Evolutionary conservation across 2,113 vertebrate species (phyloP), one percentile per base, ranked within the genome.

Genomic region (Gasterosteus aculeatus): DNA sequence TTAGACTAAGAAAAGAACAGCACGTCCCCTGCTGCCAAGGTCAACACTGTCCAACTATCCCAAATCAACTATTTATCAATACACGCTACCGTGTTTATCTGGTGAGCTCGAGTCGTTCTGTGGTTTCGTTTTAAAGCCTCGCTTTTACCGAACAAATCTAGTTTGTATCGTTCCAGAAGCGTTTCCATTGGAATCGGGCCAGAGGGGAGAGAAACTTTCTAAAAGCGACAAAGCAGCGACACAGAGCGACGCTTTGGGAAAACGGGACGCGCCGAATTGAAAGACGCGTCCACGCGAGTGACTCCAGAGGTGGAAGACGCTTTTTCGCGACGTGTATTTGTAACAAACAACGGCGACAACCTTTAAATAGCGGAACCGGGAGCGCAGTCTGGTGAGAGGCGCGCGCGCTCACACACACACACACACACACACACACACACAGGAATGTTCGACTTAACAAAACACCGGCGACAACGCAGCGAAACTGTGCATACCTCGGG

Each of bases 381-480:
- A 58, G 56, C 22, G 0, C 3, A 63, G 64, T 71, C 35, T 10
- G 12, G 66, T 2, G 0, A 2, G 35, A 9, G 75, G 4, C 2
- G 16, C 5, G 16, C 3, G 29, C 19, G 0, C 19, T 0, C 12
- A 10, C 42, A 6, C 19, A 11, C 2, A 4, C 41, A 5, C 2
- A 26, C 42, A 6, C 19, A 11, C 19, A 0, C 19, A 0, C 12
- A 10, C 42, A 6, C 19, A 11, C 2, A 4, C 41, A 5, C 2
- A 26, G 78, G 74, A 88, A 88, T 78, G 86, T 79, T 14, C 68
- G 59, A 49, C 57, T 10, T 31, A 12, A 63, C 61, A 10, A 65
- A 79, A 72, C 0, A 3, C 18, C 15, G 7, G 38, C 57, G 29
- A 79, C 46, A 15, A 35, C 60, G 70, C 5, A 78, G 53, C 9